These are phyloP conservation scores for Taxidea taxus DNA, from an alignment of 2,113 vertebrate genomes.

Conservation along the genomic window DNA sequence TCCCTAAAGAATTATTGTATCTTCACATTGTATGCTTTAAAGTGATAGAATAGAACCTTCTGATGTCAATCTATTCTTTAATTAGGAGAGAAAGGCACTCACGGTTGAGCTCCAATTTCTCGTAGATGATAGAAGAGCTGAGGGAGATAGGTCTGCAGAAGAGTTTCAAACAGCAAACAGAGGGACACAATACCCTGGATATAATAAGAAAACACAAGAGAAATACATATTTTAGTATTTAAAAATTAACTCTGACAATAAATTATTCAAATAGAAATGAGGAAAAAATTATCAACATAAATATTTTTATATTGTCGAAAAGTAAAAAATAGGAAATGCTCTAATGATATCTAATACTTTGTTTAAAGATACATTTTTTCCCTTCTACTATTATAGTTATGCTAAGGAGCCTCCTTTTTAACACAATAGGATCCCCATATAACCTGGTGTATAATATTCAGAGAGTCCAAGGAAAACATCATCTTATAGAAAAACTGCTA, in stretches of 20 bases:
- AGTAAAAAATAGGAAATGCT: conserved; percentile 2
- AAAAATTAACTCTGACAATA: not conserved
- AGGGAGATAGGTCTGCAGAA: conserved; percentile 95
- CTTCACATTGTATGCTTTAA: not conserved
- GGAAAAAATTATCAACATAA: conserved; percentile 5
- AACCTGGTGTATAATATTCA: not conserved
- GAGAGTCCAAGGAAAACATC: conserved; percentile 27
- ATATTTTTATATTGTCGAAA: not conserved
- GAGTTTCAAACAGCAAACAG: conserved; percentile 96
- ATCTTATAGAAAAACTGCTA: conserved; percentile 34
- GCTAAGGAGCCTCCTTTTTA: not conserved
- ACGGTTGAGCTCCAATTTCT: conserved; percentile 98
- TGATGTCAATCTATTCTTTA: not conserved
- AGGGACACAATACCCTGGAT: conserved; percentile 94
- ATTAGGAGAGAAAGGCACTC: conserved; percentile 78
- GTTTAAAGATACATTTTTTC: not conserved
- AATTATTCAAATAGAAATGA: conserved; percentile 25
- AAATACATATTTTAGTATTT: conserved; percentile 20
- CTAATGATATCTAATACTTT: not conserved
- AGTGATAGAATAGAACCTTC: not conserved
- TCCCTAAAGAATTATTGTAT: not conserved
- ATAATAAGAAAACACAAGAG: conserved; percentile 64
- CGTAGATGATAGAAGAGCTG: conserved; percentile 97
- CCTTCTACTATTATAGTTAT: not conserved
- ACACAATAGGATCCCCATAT: not conserved